Evolutionary conservation across 2,888 invertebrate genomes (phyloP), one percentile per base, ranked within the genome.

Genomic region (Brenthis ino): DNA sequence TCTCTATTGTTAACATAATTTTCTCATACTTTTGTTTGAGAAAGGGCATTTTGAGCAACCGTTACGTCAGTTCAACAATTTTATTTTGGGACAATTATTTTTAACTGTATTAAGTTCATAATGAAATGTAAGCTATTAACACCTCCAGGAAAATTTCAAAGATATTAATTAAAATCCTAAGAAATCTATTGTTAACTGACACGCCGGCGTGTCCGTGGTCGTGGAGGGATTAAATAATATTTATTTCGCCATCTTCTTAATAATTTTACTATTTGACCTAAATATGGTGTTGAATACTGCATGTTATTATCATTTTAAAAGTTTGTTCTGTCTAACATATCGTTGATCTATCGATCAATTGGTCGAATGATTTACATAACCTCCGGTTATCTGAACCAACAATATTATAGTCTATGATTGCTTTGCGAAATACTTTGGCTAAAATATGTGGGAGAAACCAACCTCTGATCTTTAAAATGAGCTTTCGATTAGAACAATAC

Each of bases 371-470:
- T 72, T 72, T 72, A 66, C 70, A 70, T 72, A 66, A 72, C 65
- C 57, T 54, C 57, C 65, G 68, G 55, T 43, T 69, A 66, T 72
- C 65, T 69, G 64, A 57, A 68, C 67, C 63, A 65, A 66, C 55
- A 64, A 43, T 51, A 60, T 65, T 61, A 72, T 67, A 66, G 65
- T 70, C 70, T 70, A 57, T 75, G 70, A 69, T 73, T 70, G 65
- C 57, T 68, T 72, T 74, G 74, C 72, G 68, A 74, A 74, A 75
- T 73, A 72, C 67, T 72, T 58, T 48, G 63, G 60, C 63, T 70
- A 68, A 70, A 70, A 67, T 73, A 70, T 70, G 74, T 71, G 71
- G 65, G 74, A 73, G 71, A 67, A 72, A 68, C 57, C 11, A 50
- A 60, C 11, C 50, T 60, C 8, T 50, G 60, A 50, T 50, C 50